A percentile compares a stretch with the other conserved stretches of the same genome.
phyloP scores from a whole-genome alignment of 2,113 vertebrate genomes.

The Campylomormyrus tamandua region DNA sequence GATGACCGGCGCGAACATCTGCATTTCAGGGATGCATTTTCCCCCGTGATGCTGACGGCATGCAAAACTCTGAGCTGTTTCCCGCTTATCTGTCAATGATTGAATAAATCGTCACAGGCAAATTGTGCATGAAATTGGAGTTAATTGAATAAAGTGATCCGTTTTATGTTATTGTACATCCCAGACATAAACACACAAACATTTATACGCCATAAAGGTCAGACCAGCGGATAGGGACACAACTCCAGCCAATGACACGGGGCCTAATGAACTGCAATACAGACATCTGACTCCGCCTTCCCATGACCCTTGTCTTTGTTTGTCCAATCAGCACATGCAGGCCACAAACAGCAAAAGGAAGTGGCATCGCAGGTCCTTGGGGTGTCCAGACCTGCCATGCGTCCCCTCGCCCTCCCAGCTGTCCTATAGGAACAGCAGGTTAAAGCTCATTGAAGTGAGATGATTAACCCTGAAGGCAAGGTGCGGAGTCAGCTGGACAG shows the following conservation, averaged over 20 bases:
- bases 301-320: not conserved
- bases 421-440: constrained; percentile 21
- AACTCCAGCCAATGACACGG: not conserved
- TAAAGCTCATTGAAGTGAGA: constrained; percentile 49
- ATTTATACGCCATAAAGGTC: not conserved
- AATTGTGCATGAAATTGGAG: constrained; percentile 1
- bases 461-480: constrained; percentile 46
- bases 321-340: not conserved
- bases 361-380: not conserved
- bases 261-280: not conserved
- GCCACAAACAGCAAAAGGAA: not conserved
- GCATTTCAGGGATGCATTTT: not conserved
- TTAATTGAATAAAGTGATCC: not conserved
- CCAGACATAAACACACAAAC: not conserved
- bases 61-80: not conserved
- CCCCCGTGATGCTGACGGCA: not conserved
- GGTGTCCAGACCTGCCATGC: not conserved
- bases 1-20: not conserved
- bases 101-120: not conserved
- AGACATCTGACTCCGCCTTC: not conserved
- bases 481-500: constrained; percentile 43
- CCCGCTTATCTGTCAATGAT: not conserved
- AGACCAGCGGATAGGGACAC: not conserved
- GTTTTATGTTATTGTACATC: not conserved
- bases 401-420: not conserved